Conservation (phyloP, 1,140 invertebrate species). For the Cyrtorhinus lividipennis region DNA sequence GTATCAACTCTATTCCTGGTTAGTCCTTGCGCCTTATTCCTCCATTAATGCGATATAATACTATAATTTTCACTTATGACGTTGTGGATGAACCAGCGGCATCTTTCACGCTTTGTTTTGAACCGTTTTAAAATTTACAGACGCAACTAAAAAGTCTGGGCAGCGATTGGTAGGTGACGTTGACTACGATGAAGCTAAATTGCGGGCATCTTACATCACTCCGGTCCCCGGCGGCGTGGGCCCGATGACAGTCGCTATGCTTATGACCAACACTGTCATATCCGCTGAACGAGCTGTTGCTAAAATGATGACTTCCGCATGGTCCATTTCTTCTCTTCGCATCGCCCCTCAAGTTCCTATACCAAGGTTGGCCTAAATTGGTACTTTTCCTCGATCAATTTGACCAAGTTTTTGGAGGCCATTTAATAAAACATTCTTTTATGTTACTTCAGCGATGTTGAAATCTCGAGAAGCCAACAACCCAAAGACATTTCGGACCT, state of each 20-base stretch:
- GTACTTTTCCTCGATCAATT: no score
- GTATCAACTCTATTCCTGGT: constrained; percentile 90
- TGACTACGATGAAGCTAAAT: constrained; percentile 60
- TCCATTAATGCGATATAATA: no score
- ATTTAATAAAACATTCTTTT: no score
- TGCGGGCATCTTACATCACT: constrained; percentile 77
- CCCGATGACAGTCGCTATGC: constrained; percentile 97
- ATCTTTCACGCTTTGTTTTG: no score
- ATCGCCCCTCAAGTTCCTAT: constrained; percentile 47
- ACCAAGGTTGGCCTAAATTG: constrained; percentile 53
- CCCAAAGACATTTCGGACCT: constrained; percentile 70
- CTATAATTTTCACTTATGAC: no score
- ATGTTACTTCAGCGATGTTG: constrained; percentile 64
- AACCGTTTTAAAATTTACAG: no score
- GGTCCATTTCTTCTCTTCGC: constrained; percentile 47
- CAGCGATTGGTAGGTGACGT: constrained; percentile 90
- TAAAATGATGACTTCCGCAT: constrained; percentile 37
- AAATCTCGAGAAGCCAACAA: constrained; percentile 69
- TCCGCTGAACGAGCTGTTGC: constrained; percentile 53
- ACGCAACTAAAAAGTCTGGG: constrained; percentile 67
- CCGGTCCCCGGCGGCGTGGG: constrained; percentile 97
- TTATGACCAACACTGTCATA: constrained; percentile 87
- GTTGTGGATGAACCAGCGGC: no score
- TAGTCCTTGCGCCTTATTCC: no score
- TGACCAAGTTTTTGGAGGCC: background rate